These are phyloP conservation scores for Parauchenoglanis punctatus DNA, from an alignment of 2,797 vertebrate species.

Conservation along the genomic window DNA sequence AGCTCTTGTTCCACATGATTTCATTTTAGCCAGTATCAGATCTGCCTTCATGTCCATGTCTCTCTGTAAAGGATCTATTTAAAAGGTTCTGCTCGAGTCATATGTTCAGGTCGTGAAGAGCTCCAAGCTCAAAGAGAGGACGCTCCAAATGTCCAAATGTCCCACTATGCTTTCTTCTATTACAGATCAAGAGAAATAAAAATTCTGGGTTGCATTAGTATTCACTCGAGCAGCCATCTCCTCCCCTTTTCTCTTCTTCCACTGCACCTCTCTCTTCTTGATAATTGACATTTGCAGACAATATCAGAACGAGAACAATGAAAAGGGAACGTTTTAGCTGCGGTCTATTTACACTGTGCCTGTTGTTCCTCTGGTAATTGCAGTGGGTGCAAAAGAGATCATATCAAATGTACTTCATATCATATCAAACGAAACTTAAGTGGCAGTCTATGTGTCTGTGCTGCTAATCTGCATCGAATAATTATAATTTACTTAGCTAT, in stretches of 20 bases:
- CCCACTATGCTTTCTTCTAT: slow-evolving; percentile 27
- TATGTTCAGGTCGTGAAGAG: background rate
- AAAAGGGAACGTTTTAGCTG: slow-evolving; percentile 67
- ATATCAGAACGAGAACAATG: slow-evolving; percentile 74
- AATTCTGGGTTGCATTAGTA: slow-evolving; percentile 45
- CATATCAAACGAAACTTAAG: slow-evolving; percentile 73
- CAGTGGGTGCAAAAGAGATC: slow-evolving; percentile 66
- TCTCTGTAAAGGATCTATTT: slow-evolving; percentile 33
- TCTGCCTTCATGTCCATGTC: slow-evolving; percentile 25
- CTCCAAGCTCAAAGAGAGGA: background rate
- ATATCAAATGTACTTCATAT: slow-evolving; percentile 30
- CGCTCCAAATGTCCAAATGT: slow-evolving; percentile 5
- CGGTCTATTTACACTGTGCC: slow-evolving; percentile 66
- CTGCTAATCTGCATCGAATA: slow-evolving; percentile 44
- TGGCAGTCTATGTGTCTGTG: slow-evolving; percentile 46
- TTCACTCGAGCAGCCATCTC: slow-evolving; percentile 38
- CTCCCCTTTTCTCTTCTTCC: slow-evolving; percentile 3
- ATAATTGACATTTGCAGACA: slow-evolving; percentile 79
- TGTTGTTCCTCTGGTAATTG: slow-evolving; percentile 76
- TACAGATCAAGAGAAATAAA: slow-evolving; percentile 10
- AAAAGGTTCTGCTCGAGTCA: slow-evolving; percentile 24
- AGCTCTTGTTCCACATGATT: slow-evolving; percentile 20
- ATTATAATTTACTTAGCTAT: slow-evolving; percentile 62
- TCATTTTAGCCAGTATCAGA: slow-evolving; percentile 10
- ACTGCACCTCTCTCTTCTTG: slow-evolving; percentile 53